Evolutionary conservation across 2,888 invertebrate genomes (phyloP).

Genomic region (Merodon equestris): DNA sequence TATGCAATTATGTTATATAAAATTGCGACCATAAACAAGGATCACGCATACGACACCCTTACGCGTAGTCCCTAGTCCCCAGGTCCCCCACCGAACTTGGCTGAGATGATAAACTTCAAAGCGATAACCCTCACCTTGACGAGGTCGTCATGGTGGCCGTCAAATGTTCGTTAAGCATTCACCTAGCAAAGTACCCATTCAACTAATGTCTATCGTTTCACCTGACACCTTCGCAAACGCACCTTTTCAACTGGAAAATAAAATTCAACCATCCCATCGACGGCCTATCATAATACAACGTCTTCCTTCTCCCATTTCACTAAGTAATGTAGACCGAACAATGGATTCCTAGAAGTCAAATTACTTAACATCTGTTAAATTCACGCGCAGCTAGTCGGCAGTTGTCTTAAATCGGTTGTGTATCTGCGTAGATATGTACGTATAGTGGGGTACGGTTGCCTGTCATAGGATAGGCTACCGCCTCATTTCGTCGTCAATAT

Average conservation of each 20-base stretch:
- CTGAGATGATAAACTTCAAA: no score
- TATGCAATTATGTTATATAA: no score
- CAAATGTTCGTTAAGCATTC: no score
- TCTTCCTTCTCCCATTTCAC: background rate
- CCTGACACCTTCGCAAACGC: constrained; percentile 1
- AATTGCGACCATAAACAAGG: no score
- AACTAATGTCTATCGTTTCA: constrained; percentile 10
- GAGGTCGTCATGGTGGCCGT: no score
- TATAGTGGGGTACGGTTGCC: constrained; percentile 17
- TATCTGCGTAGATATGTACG: no score
- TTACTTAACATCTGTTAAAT: constrained; percentile 37
- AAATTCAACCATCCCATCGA: constrained; percentile 7
- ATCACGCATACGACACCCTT: no score
- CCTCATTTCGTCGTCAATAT: constrained; percentile 47
- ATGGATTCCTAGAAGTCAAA: constrained; percentile 26
- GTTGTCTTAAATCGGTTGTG: no score
- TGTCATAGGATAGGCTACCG: constrained; percentile 40
- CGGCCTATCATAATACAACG: background rate
- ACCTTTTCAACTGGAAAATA: background rate
- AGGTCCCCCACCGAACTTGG: no score
- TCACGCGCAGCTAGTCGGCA: constrained; percentile 43
- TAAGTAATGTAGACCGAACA: no score
- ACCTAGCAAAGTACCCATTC: background rate
- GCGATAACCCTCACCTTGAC: no score
- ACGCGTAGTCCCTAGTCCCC: no score